These are phyloP conservation scores for Cyclophora punctaria DNA, from an alignment of 2,888 invertebrate species.

Conservation along the genomic window DNA sequence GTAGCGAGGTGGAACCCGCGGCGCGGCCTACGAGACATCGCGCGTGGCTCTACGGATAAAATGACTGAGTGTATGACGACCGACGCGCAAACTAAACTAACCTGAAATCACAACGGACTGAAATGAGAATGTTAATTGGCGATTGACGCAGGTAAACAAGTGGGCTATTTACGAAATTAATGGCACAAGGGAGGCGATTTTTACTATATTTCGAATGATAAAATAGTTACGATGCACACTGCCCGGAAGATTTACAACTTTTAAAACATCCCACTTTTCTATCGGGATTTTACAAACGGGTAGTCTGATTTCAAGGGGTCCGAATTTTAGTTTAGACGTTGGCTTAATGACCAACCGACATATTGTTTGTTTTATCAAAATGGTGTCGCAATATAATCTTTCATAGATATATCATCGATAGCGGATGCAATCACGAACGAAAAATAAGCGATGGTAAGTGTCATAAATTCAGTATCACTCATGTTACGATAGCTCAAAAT, in stretches of 20 bases:
- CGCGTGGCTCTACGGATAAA: slow-evolving; percentile 41
- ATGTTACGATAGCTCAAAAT: no score
- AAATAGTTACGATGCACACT: slow-evolving; percentile 48
- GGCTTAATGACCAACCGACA: no score
- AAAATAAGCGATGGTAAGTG: no score
- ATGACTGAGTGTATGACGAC: slow-evolving; percentile 24
- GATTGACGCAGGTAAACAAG: slow-evolving; percentile 46
- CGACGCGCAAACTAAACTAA: slow-evolving; percentile 30
- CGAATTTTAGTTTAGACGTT: no score
- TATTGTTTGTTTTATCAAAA: no score
- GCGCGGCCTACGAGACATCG: slow-evolving; percentile 9
- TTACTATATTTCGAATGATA: slow-evolving; percentile 35
- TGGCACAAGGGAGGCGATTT: slow-evolving; percentile 71
- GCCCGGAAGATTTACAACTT: slow-evolving; percentile 44
- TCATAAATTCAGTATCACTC: no score
- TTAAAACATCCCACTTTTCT: slow-evolving; percentile 36
- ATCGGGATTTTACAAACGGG: slow-evolving; percentile 39
- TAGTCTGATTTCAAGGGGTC: slow-evolving; percentile 29
- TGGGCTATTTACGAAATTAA: slow-evolving; percentile 54
- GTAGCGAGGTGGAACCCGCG: no score
- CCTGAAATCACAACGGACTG: slow-evolving; percentile 51
- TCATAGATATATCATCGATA: no score
- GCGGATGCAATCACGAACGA: no score
- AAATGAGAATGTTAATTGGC: slow-evolving; percentile 37
- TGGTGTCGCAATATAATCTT: no score